Conservation (phyloP, 2,888 invertebrate species). For the Cheilosia vulpina region DNA sequence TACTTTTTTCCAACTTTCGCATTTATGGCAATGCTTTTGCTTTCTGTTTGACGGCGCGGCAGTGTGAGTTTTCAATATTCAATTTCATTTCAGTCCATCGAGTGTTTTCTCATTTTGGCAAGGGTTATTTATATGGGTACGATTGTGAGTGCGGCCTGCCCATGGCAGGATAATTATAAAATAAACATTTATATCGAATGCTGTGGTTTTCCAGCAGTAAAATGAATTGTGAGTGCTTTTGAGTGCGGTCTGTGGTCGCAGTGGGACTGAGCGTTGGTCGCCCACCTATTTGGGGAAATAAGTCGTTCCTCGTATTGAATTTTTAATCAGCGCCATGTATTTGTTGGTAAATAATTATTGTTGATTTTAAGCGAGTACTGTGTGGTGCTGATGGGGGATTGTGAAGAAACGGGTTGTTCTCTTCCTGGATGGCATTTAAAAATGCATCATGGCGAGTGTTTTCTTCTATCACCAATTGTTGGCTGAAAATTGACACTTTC, state of each 20-base stretch:
- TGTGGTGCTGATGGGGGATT: not conserved
- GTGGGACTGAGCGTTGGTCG: slow-evolving; percentile 9
- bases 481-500: no score
- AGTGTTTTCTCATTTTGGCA: slow-evolving; percentile 36
- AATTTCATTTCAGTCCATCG: slow-evolving; percentile 46
- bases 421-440: no score
- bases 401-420: not conserved
- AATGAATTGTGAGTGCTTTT: slow-evolving; percentile 60
- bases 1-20: slow-evolving; percentile 29
- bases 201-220: slow-evolving; percentile 53
- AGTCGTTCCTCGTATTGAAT: slow-evolving; percentile 31
- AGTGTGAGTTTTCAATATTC: slow-evolving; percentile 44
- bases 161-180: slow-evolving; percentile 69
- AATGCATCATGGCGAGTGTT: no score
- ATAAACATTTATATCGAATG: slow-evolving; percentile 66
- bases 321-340: not conserved
- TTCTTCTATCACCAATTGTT: no score
- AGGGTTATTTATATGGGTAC: not conserved
- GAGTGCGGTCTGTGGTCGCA: slow-evolving; percentile 56
- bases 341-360: not conserved
- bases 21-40: slow-evolving; percentile 21
- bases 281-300: slow-evolving; percentile 38
- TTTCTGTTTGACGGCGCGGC: slow-evolving; percentile 15
- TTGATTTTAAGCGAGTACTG: not conserved
- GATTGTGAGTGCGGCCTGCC: slow-evolving; percentile 4